Base-by-base conservation (phyloP, 2,888 invertebrate genomes). In the Adineta ricciae region DNA sequence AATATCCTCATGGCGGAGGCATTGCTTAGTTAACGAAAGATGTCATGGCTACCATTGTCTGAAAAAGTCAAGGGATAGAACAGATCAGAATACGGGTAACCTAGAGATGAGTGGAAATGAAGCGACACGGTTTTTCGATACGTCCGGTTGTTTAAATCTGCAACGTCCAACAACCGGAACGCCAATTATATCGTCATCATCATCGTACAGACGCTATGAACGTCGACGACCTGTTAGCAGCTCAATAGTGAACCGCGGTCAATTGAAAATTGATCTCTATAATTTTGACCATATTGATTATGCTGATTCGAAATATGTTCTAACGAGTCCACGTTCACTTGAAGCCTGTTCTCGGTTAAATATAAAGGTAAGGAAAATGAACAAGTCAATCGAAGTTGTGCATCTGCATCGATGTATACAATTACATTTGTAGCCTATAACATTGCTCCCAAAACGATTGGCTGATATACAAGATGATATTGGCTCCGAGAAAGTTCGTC, bases 311-410 rank as follows among this genome's bases (percentile, higher is more conserved):
- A 91, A 91, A 86, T 92, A 92, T 89, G 91, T 92, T 38, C 88
- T 92, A 85, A 92, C 92, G 41, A 92, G 92, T 88, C 92, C 92
- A 24, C 89, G 92, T 83, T 92, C 92, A 11, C 88, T 92, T 32
- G 91, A 91, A 88, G 92, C 92, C 50, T 92, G 92, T 87, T 89
- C 91, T 36, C 89, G 90, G 87, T 89, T 92, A 19, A 90, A 90
- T 83, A 89, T 92, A 16, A 91, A 92, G 91, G 92, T 92, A 78
- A 11, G 14, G 9, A 21, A n/a, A 78, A 19, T 49, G 49, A 49
- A 49, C 14, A 49, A 49, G 8, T n/a, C n/a, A n/a, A n/a, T n/a
- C n/a, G n/a, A n/a, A n/a, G n/a, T n/a, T n/a, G n/a, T n/a, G n/a
- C n/a, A n/a, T n/a, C n/a, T n/a, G n/a, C n/a, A n/a, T n/a, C n/a